phyloP scores from a whole-genome alignment of 2,797 vertebrate species.

The Anabas testudineus region DNA sequence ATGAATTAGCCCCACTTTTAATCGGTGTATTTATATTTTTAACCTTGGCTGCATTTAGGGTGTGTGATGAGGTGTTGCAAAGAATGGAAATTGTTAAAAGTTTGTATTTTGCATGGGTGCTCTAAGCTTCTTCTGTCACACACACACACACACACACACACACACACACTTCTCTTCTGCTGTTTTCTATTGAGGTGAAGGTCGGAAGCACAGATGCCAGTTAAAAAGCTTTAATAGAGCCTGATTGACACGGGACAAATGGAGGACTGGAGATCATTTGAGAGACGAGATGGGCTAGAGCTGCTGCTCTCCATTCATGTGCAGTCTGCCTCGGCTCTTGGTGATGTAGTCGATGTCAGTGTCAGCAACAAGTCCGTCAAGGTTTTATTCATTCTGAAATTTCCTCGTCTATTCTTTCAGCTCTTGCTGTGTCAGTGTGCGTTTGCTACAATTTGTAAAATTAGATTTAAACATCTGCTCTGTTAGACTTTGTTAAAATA shows the following conservation, averaged over 20 bases:
- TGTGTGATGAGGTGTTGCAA: conserved; percentile 42
- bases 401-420: conserved; percentile 25
- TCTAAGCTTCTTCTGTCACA: conserved; percentile 11
- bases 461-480: conserved; percentile 60
- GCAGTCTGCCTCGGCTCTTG: conserved; percentile 19
- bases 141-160: conserved; percentile 17
- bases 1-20: conserved; percentile 34
- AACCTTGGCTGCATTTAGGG: conserved; percentile 36
- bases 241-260: conserved; percentile 51
- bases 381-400: not conserved
- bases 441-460: conserved; percentile 50
- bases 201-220: conserved; percentile 63
- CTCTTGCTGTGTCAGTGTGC: conserved; percentile 34
- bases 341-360: not conserved
- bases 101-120: conserved; percentile 29
- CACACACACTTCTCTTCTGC: conserved; percentile 33
- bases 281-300: conserved; percentile 20
- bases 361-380: not conserved
- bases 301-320: conserved; percentile 38
- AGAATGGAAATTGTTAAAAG: conserved; percentile 47
- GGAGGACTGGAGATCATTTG: conserved; percentile 56
- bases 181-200: conserved; percentile 59
- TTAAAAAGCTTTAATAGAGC: conserved; percentile 52
- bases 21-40: conserved; percentile 42
- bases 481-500: too few relatives aligned